Evolutionary conservation across 1,140 invertebrate species (phyloP).

Genomic region (Orchesella cincta): DNA sequence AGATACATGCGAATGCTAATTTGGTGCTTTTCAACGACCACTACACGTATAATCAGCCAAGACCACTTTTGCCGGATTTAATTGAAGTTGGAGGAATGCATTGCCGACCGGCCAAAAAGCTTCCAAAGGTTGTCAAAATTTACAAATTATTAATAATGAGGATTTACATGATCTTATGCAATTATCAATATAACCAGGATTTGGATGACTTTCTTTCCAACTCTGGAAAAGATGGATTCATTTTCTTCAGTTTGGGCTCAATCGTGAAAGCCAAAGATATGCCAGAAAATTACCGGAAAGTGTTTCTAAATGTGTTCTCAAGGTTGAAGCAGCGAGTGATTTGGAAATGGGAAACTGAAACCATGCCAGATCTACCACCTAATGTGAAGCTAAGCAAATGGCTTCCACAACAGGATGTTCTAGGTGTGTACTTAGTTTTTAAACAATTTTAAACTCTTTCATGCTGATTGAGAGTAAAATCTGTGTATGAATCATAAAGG

Average conservation of each 20-base stretch:
- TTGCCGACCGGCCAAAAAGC: slow-evolving; percentile 60
- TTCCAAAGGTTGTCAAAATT: slow-evolving; percentile 51
- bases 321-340: slow-evolving; percentile 53
- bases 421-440: slow-evolving; percentile 53
- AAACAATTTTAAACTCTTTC: slow-evolving; percentile 18
- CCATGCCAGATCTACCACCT: slow-evolving; percentile 56
- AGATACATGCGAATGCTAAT: slow-evolving; percentile 44
- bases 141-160: background rate
- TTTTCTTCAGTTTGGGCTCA: slow-evolving; percentile 66
- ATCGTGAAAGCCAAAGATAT: slow-evolving; percentile 61
- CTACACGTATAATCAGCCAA: slow-evolving; percentile 27
- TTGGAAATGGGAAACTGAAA: slow-evolving; percentile 55
- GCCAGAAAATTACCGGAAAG: slow-evolving; percentile 54
- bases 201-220: background rate
- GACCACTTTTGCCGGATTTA: slow-evolving; percentile 60
- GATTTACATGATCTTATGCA: background rate
- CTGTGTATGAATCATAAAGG: too few species aligned
- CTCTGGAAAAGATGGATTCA: slow-evolving; percentile 57
- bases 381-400: slow-evolving; percentile 74
- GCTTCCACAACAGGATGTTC: slow-evolving; percentile 79
- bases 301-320: slow-evolving; percentile 53
- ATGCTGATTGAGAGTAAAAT: too few species aligned
- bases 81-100: slow-evolving; percentile 71
- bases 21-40: slow-evolving; percentile 46
- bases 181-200: background rate